A percentile compares a stretch with the other conserved stretches of the same genome.
phyloP scores from a whole-genome alignment of 2,888 invertebrate species.

The Craniophora ligustri region DNA sequence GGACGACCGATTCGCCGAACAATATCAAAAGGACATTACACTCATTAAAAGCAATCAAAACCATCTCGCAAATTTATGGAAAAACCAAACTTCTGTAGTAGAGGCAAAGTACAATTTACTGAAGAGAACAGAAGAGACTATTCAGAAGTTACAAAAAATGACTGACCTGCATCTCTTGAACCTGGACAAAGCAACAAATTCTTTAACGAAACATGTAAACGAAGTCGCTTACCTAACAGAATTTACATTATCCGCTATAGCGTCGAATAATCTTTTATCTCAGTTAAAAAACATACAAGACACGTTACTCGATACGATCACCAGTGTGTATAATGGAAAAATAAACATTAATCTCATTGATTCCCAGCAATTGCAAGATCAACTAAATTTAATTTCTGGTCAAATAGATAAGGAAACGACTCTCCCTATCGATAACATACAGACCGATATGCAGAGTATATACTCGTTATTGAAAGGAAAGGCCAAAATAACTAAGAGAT shows the following conservation, averaged over 20 bases:
- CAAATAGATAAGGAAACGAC: background rate
- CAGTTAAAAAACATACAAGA: background rate
- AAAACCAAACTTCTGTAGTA: background rate
- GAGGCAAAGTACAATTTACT: background rate
- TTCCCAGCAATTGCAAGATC: background rate
- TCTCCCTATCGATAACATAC: background rate
- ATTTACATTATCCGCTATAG: background rate
- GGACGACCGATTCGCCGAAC: background rate
- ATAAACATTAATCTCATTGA: background rate
- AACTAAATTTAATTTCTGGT: background rate
- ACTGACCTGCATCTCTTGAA: background rate
- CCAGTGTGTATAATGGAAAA: background rate
- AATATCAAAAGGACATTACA: background rate
- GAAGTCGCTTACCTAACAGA: background rate
- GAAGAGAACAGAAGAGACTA: background rate
- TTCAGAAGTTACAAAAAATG: background rate
- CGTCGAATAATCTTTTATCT: background rate
- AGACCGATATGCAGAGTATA: background rate
- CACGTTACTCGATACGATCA: background rate
- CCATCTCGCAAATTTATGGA: background rate
- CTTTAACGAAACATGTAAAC: background rate
- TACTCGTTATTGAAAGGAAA: background rate
- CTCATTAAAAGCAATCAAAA: background rate
- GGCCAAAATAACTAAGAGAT: background rate
- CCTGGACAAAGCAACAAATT: background rate